phyloP scores from a whole-genome alignment of 92 coral and sea anemone species.

The Virgularia gustaviana region DNA sequence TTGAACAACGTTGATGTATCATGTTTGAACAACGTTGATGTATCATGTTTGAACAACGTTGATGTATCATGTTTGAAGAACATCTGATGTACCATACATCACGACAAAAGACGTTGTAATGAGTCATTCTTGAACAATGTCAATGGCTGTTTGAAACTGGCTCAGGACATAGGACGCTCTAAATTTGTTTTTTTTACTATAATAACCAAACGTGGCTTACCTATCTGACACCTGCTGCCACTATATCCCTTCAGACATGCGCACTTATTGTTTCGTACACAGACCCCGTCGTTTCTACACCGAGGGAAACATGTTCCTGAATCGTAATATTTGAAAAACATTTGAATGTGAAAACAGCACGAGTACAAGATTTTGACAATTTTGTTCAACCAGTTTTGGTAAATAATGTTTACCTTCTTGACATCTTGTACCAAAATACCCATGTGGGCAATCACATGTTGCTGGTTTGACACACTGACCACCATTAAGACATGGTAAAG shows the following conservation, averaged over 20 bases:
- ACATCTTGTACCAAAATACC: constrained; percentile 72
- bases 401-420: constrained; percentile 59
- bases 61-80: too few relatives aligned
- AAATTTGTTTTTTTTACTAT: not conserved
- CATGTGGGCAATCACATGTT: constrained; percentile 65
- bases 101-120: too few relatives aligned
- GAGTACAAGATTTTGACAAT: not conserved
- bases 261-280: constrained; percentile 60
- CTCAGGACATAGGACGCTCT: too few relatives aligned
- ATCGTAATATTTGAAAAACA: not conserved
- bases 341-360: not conserved
- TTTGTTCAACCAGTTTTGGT: not conserved
- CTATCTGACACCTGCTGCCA: constrained; percentile 69
- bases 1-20: too few relatives aligned
- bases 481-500: constrained; percentile 75
- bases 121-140: too few relatives aligned
- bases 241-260: constrained; percentile 66
- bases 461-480: constrained; percentile 85
- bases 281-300: constrained; percentile 83
- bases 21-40: too few relatives aligned
- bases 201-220: constrained; percentile 9
- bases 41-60: too few relatives aligned
- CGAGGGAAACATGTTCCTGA: constrained; percentile 71
- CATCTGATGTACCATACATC: too few relatives aligned
- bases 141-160: too few relatives aligned